Evolutionary conservation across 2,888 invertebrate genomes (phyloP), one percentile per base, ranked within the genome.

Genomic region (Frankliniella fusca): DNA sequence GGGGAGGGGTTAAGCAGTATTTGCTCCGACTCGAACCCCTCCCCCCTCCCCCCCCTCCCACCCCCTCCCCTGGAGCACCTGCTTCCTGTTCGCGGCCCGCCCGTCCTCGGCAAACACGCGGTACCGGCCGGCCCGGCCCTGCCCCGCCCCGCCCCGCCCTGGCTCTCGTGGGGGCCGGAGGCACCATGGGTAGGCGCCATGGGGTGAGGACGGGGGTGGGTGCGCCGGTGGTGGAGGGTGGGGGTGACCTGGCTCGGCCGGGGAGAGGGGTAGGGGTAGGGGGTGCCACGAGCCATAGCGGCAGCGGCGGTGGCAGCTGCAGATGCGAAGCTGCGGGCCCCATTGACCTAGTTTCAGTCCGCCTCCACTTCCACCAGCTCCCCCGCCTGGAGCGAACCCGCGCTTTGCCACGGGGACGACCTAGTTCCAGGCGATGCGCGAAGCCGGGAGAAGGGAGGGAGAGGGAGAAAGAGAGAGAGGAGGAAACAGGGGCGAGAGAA

Each of bases 381-480:
- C 20, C 54, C 54, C 15, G 54, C 70, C 70, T 76, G 70, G 70
- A 76, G 70, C 70, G 70, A 76, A 12, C 70, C 70, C 70, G 23
- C 70, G 70, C 70, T n/a, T n/a, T 76, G 27, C 70, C 70, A 76
- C 70, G 70, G 70, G 70, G 70, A n/a, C 70, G 70, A 76, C 70
- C 70, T 76, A 76, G 23, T 76, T 76, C 10, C 23, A 12, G 70
- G 23, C 70, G 70, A 27, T 76, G 70, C 70, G 70, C 70, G 70
- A 23, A 18, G 61, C 11, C 23, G 12, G 70, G 27, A n/a, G 23
- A 27, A 76, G 27, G 27, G 70, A 76, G 61, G 7, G n/a, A 18
- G 54, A 7, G 54, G 8, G 54, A 54, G 54, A 54, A 18, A 7
- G 54, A 54, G 8, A 54, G 54, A 7, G 8, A 54, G 54, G 54